Conservation (phyloP, 2,797 vertebrate genomes). For the Hydrolagus colliei region DNA sequence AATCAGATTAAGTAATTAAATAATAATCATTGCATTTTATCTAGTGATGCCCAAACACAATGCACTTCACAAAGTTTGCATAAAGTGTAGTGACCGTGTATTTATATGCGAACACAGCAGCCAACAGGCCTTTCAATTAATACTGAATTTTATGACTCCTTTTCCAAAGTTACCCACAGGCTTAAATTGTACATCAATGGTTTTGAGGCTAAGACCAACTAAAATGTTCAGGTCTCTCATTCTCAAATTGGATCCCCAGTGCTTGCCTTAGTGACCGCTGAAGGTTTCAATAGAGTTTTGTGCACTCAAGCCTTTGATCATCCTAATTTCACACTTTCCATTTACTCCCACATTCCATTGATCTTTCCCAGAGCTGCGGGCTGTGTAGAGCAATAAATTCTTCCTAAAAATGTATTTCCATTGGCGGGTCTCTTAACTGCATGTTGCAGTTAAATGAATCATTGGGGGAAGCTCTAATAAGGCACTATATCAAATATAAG, state of each 20-base stretch:
- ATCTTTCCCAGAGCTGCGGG: not conserved
- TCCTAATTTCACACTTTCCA: not conserved
- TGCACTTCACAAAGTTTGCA: too few species aligned
- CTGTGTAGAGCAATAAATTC: not conserved
- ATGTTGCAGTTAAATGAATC: not conserved
- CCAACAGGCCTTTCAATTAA: too few species aligned
- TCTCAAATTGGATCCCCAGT: not conserved
- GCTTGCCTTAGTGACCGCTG: not conserved
- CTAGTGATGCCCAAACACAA: too few species aligned
- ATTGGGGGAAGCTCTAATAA: not conserved
- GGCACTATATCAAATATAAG: too few species aligned
- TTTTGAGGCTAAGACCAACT: too few species aligned
- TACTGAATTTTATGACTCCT: too few species aligned
- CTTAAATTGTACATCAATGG: too few species aligned
- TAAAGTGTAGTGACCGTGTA: too few species aligned
- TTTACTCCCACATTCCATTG: not conserved
- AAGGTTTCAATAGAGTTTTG: constrained; percentile 12
- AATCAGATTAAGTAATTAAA: too few species aligned
- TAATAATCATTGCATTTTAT: too few species aligned
- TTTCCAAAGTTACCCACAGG: too few species aligned
- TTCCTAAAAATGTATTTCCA: not conserved
- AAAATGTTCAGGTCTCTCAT: not conserved
- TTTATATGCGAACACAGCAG: too few species aligned
- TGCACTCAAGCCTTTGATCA: not conserved
- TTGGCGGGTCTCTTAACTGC: not conserved